Base-by-base conservation (phyloP, 2,113 vertebrate species). In the Caloenas nicobarica region DNA sequence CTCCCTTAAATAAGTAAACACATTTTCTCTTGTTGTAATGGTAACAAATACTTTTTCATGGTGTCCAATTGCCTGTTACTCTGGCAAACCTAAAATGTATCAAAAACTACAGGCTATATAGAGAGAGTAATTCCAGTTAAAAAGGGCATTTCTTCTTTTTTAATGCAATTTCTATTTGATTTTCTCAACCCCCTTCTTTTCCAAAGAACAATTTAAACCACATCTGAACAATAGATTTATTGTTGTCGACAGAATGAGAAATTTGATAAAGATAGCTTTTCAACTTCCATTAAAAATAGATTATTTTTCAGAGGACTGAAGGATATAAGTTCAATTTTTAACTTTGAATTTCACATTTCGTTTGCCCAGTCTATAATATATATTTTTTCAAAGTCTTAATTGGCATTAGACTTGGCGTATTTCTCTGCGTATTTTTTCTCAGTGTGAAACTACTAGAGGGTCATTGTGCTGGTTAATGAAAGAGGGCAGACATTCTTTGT, bases 171-270 rank as follows among this genome's bases (percentile, higher is more conserved):
- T 86, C 72, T 90, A 21, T 76, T 92, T 64, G 46, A 93, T 95
- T 93, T 90, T 93, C 60, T 83, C 66, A 86, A 88, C 86, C 34
- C 31, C 3, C 24, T 81, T 22, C 25, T 88, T 56, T 89, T 81
- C 80, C 70, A 89, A 91, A 91, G 77, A 79, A 71, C 69, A 34
- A 93, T 96, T 95, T 89, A 72, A 84, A 25, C 73, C 15, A 24
- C 42, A 60, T 84, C 86, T 92, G 86, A 95, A 94, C 65, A 91
- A 92, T 57, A 72, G 81, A 89, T 92, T 92, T 93, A 86, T 96
- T 93, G 83, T 93, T 91, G 79, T 81, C 18, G 3, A 62, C 64
- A 51, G 53, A 92, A 86, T 56, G 72, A 81, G 65, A 91, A 93
- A 92, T 93, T 72, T 86, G 53, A 81, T 86, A 86, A 82, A 92